Evolutionary conservation across 2,888 invertebrate species (phyloP).

Genomic region (Drosophila fungiperda): DNA sequence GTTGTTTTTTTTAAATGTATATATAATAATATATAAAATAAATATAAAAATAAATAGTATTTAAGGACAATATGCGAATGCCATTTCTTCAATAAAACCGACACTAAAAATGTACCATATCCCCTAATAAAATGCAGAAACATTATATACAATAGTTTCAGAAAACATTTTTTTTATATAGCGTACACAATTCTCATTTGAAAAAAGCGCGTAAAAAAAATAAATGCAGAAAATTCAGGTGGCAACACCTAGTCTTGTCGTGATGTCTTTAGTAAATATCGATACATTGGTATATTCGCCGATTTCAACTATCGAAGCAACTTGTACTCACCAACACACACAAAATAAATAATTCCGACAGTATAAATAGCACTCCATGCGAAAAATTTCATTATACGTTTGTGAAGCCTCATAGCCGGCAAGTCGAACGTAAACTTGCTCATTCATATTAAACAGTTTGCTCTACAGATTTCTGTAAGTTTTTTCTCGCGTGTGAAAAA

Average conservation of each 20-base stretch:
- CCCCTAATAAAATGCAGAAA: not conserved
- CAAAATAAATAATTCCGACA: constrained; percentile 32
- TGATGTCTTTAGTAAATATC: constrained; percentile 10
- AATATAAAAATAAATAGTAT: not conserved
- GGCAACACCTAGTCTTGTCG: constrained; percentile 17
- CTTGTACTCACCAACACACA: constrained; percentile 47
- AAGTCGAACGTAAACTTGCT: constrained; percentile 86
- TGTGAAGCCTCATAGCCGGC: constrained; percentile 90
- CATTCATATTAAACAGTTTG: constrained; percentile 50
- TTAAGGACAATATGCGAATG: not conserved
- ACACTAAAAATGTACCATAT: not conserved
- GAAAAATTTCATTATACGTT: constrained; percentile 87
- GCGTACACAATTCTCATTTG: not conserved
- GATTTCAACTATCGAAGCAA: not conserved
- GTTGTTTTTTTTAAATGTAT: not conserved
- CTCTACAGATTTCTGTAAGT: constrained; percentile 66
- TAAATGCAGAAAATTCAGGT: not conserved
- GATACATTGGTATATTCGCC: constrained; percentile 18
- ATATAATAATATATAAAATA: not conserved
- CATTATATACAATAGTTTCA: not conserved
- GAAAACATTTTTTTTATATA: not conserved
- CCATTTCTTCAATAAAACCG: not conserved
- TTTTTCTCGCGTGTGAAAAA: constrained; percentile 78
- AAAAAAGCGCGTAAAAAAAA: not conserved
- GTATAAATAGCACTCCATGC: constrained; percentile 87